Percentiles rank a stretch among this genome's conserved stretches.
Conservation (phyloP, 2,797 vertebrate genomes). For the Pseudopleuronectes americanus region DNA sequence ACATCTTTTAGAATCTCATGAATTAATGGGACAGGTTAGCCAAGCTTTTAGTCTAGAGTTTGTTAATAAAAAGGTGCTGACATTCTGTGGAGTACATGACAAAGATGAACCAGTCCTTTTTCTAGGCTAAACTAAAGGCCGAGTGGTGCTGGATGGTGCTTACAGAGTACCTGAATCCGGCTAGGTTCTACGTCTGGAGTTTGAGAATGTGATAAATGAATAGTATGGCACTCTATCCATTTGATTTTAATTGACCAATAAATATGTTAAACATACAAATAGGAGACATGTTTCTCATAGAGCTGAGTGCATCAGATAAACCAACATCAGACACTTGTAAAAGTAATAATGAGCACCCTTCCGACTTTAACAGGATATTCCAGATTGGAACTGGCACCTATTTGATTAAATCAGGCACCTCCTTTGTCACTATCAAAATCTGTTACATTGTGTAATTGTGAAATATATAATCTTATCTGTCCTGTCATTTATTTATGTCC, state of each 20-base stretch:
- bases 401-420: background rate
- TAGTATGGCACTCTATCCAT: too few relatives aligned
- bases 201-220: background rate
- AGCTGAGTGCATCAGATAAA: too few relatives aligned
- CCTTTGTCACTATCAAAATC: background rate
- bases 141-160: background rate
- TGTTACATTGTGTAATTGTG: background rate
- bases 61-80: background rate
- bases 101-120: background rate
- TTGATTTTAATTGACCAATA: too few relatives aligned
- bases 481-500: background rate
- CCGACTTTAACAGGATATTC: background rate
- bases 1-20: too few relatives aligned
- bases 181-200: background rate
- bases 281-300: too few relatives aligned
- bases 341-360: background rate
- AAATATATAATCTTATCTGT: background rate
- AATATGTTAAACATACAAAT: background rate
- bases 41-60: too few relatives aligned
- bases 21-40: too few relatives aligned
- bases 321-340: too few relatives aligned
- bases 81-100: background rate
- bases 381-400: background rate
- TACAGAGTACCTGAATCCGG: too few relatives aligned
- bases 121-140: background rate